phyloP scores from a whole-genome alignment of 92 coral and sea anemone species.

The Porites divaricata region DNA sequence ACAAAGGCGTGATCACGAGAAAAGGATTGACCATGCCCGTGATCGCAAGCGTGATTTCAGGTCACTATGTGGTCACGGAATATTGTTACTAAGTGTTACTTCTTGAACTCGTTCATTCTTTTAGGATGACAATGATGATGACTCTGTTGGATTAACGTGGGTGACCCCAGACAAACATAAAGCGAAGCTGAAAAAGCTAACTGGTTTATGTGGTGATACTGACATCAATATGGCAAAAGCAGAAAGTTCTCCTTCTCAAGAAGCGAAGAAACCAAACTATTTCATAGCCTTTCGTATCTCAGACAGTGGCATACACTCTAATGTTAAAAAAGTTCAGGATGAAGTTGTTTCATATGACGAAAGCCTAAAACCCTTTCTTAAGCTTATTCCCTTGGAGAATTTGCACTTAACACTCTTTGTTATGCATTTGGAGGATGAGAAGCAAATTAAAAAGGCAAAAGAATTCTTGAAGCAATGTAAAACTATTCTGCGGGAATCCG shows the following conservation, averaged over 20 bases:
- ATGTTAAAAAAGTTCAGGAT: constrained; percentile 78
- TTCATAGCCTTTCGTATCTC: constrained; percentile 90
- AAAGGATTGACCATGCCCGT: no score
- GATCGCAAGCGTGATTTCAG: no score
- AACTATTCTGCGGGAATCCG: constrained; percentile 40
- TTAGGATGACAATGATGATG: no score
- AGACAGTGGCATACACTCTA: constrained; percentile 76
- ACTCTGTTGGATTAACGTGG: constrained; percentile 53
- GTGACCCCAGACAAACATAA: constrained; percentile 1
- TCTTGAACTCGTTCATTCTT: no score
- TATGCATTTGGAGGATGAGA: constrained; percentile 71
- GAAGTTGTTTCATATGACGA: constrained; percentile 58
- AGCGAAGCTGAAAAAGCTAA: constrained; percentile 27
- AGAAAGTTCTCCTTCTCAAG: constrained; percentile 14
- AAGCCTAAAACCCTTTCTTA: constrained; percentile 73
- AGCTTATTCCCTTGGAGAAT: constrained; percentile 81
- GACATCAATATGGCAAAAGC: not conserved
- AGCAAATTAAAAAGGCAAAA: constrained; percentile 68
- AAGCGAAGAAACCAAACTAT: constrained; percentile 80
- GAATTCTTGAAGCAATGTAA: constrained; percentile 61
- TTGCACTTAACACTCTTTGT: constrained; percentile 92
- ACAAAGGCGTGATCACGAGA: no score
- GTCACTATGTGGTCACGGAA: no score
- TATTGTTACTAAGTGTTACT: no score
- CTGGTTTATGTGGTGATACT: constrained; percentile 26